These are phyloP conservation scores for Chrysomallon squamiferum DNA, from an alignment of 1,140 invertebrate species.

Conservation along the genomic window DNA sequence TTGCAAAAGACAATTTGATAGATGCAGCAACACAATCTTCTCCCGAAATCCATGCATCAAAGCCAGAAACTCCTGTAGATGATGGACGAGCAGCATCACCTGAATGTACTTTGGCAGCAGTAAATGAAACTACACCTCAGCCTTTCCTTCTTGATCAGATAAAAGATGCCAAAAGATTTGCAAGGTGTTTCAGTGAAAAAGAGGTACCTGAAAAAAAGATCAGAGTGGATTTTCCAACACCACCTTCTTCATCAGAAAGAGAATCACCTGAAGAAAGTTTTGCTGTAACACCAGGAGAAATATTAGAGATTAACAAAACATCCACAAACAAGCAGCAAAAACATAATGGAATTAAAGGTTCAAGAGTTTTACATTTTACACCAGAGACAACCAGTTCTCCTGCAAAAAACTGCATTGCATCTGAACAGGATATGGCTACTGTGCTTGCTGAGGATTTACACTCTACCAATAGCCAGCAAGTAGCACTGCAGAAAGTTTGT, in stretches of 20 bases:
- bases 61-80: not conserved
- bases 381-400: constrained; percentile 14
- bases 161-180: not conserved
- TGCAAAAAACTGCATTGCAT: not conserved
- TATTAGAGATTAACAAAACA: not conserved
- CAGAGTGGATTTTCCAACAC: constrained; percentile 34
- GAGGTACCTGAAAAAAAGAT: constrained; percentile 21
- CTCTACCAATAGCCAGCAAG: not conserved
- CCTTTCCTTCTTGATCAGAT: not conserved
- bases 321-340: constrained; percentile 3
- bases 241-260: constrained; percentile 27
- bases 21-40: constrained; percentile 32
- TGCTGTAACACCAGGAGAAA: not conserved
- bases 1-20: constrained; percentile 19
- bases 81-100: constrained; percentile 9
- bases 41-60: constrained; percentile 2
- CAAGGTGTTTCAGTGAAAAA: constrained; percentile 4
- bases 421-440: not conserved
- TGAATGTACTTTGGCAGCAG: constrained; percentile 8
- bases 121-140: constrained; percentile 17
- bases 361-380: constrained; percentile 28
- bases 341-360: constrained; percentile 21
- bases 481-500: constrained; percentile 17
- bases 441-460: not conserved
- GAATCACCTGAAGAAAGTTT: constrained; percentile 11